Conservation (phyloP, 2,888 invertebrate genomes). For the Lasioglossum malachurum region DNA sequence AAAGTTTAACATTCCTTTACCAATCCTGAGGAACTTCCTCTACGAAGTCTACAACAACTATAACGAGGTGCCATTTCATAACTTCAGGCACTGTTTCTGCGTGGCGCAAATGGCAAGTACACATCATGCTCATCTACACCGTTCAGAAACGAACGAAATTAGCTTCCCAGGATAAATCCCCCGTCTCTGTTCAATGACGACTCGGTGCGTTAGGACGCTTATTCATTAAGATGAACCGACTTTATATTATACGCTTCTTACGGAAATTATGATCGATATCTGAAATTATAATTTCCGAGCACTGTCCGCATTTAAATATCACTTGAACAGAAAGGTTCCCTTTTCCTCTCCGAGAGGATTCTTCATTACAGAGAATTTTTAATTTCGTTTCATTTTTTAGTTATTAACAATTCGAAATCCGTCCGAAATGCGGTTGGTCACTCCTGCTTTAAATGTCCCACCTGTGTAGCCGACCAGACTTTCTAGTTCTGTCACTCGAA, state of each 20-base stretch:
- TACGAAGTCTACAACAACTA: conserved; percentile 93
- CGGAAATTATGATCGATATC: background rate
- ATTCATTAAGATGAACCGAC: conserved; percentile 5
- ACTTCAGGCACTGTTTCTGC: conserved; percentile 94
- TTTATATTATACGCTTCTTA: background rate
- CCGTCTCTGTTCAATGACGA: conserved; percentile 4
- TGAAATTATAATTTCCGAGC: conserved; percentile 13
- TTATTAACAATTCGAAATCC: no score
- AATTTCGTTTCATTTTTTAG: no score
- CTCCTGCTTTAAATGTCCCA: no score
- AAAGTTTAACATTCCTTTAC: conserved; percentile 91
- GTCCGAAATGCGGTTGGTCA: no score
- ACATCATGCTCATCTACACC: background rate
- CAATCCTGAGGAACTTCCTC: conserved; percentile 89
- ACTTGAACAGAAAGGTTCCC: background rate
- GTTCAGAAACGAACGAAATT: background rate
- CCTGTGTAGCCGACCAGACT: no score
- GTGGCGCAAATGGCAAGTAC: conserved; percentile 93
- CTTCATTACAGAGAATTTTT: no score
- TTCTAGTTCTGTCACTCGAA: background rate
- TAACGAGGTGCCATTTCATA: conserved; percentile 95
- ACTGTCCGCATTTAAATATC: background rate
- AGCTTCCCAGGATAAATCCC: background rate
- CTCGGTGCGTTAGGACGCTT: conserved; percentile 10
- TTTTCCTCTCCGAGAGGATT: background rate